These are phyloP conservation scores for Agrochola litura DNA, from an alignment of 2,888 invertebrate species.

Conservation along the genomic window DNA sequence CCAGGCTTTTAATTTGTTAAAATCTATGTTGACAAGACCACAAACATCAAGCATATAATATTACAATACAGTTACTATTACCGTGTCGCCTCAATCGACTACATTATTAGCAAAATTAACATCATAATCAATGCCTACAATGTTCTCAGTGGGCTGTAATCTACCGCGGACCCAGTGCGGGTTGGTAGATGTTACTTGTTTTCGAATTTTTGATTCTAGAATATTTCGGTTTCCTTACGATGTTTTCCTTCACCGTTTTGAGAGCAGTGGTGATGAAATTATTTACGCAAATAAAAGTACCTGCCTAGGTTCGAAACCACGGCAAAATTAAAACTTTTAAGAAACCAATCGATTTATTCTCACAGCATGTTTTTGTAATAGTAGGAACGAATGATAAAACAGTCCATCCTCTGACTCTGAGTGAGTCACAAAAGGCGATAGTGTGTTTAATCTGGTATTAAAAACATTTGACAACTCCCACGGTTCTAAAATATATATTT, in stretches of 20 bases:
- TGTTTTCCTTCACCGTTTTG: too few relatives aligned
- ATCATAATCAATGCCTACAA: too few relatives aligned
- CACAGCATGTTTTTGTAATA: background rate
- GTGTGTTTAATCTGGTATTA: background rate
- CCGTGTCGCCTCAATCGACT: background rate
- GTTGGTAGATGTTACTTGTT: too few relatives aligned
- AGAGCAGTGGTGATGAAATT: too few relatives aligned
- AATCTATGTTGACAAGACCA: background rate
- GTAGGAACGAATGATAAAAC: background rate
- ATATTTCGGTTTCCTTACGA: too few relatives aligned
- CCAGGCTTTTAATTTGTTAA: background rate
- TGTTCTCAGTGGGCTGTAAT: too few relatives aligned
- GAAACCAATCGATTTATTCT: too few relatives aligned
- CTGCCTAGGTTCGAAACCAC: too few relatives aligned
- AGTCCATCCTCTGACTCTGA: background rate
- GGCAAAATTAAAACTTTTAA: background rate
- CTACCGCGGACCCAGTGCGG: too few relatives aligned
- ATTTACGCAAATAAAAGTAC: too few relatives aligned
- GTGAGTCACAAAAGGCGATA: slow-evolving; percentile 2
- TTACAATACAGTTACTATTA: background rate
- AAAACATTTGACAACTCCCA: background rate
- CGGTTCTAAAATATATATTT: background rate
- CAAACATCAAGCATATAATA: background rate
- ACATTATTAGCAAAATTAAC: background rate
- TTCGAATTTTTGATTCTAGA: too few relatives aligned